Conservation (phyloP, 2,888 invertebrate genomes). For the Piscicola geometra region DNA sequence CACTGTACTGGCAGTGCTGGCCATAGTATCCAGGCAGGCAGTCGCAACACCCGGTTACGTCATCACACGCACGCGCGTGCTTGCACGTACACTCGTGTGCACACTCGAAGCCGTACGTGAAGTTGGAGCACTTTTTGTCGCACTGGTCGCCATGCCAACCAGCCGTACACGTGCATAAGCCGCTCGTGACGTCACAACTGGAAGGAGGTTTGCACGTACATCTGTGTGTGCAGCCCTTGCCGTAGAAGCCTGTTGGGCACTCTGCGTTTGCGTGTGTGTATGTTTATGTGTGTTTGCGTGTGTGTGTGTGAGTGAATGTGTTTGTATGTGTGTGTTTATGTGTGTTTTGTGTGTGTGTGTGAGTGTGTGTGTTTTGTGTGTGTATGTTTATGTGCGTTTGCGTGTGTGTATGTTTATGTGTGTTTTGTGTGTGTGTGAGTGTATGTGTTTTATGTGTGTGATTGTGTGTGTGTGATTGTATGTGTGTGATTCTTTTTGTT, state of each 20-base stretch:
- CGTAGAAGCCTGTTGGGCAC: background rate
- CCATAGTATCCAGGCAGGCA: conserved; percentile 14
- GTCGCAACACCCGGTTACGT: background rate
- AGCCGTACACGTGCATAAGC: background rate
- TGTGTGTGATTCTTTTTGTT: too few relatives aligned
- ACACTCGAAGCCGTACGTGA: background rate
- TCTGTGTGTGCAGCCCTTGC: background rate
- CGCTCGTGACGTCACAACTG: background rate
- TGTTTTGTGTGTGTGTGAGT: too few relatives aligned
- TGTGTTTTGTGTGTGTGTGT: too few relatives aligned
- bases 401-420: too few relatives aligned
- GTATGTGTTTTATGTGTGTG: too few relatives aligned
- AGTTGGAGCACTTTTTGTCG: background rate
- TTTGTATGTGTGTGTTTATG: too few relatives aligned
- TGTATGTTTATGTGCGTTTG: too few relatives aligned
- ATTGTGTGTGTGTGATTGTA: too few relatives aligned
- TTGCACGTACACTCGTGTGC: background rate
- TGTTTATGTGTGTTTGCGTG: too few relatives aligned
- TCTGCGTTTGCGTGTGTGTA: too few relatives aligned
- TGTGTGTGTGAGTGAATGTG: too few relatives aligned
- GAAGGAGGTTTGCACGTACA: conserved; percentile 12
- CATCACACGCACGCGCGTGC: conserved; percentile 1
- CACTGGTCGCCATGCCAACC: conserved; percentile 10
- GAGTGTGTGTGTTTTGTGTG: too few relatives aligned
- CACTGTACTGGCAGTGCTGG: background rate